Evolutionary conservation across 1,140 invertebrate species (phyloP).

Genomic region (Argopecten irradians): DNA sequence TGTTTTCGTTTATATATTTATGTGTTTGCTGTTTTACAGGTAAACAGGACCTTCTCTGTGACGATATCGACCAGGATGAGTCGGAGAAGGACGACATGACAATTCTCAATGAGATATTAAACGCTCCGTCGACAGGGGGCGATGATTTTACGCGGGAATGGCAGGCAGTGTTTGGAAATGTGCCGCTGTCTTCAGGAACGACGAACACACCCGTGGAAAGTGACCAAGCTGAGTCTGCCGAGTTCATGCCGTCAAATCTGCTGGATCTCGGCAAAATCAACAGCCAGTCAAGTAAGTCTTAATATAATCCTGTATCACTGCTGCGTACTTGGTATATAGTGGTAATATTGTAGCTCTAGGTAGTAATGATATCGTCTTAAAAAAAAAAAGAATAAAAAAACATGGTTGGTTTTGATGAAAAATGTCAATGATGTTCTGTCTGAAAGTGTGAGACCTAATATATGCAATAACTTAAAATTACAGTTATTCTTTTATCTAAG

Average conservation of each 20-base stretch:
- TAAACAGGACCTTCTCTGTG: conserved; percentile 74
- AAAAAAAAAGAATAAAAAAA: too few relatives aligned
- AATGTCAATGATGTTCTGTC: too few relatives aligned
- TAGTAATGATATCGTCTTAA: too few relatives aligned
- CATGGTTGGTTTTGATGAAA: too few relatives aligned
- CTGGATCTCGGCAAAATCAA: conserved; percentile 73
- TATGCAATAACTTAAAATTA: too few relatives aligned
- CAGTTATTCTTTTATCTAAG: too few relatives aligned
- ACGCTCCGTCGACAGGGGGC: conserved; percentile 70
- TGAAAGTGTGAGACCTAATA: too few relatives aligned
- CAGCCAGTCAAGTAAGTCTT: neutral
- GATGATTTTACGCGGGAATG: conserved; percentile 75
- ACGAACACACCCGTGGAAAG: conserved; percentile 62
- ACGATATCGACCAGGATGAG: conserved; percentile 72
- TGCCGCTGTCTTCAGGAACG: conserved; percentile 46
- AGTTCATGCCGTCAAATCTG: conserved; percentile 79
- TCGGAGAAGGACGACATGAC: conserved; percentile 78
- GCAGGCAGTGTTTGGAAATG: conserved; percentile 73
- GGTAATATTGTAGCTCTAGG: too few relatives aligned
- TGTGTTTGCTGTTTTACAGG: conserved; percentile 50
- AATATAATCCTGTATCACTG: too few relatives aligned
- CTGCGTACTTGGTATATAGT: too few relatives aligned
- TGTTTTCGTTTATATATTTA: too few relatives aligned
- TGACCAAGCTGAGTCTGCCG: conserved; percentile 60
- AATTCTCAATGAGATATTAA: conserved; percentile 78